Conservation (phyloP, 2,113 vertebrate genomes). For the Ornithorhynchus anatinus region DNA sequence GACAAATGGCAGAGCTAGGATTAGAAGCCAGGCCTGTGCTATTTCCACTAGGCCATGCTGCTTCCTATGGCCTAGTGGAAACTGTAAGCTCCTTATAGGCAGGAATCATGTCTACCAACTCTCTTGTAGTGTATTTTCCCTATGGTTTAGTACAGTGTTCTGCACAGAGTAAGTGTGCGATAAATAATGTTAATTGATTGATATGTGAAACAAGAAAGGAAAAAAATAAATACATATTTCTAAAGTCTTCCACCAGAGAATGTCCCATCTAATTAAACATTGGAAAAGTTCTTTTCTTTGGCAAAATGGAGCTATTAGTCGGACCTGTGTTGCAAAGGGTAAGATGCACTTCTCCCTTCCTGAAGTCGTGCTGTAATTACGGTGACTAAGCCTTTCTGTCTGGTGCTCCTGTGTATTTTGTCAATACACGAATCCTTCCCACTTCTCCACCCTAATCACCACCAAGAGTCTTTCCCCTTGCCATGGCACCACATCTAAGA, state of each 20-base stretch:
- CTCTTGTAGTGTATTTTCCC: too few species aligned
- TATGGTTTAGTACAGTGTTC: too few species aligned
- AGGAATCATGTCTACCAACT: too few species aligned
- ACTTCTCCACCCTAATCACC: neutral
- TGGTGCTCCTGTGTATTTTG: constrained; percentile 1
- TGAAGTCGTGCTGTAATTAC: neutral
- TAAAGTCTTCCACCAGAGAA: neutral
- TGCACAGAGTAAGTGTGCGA: too few species aligned
- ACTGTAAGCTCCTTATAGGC: too few species aligned
- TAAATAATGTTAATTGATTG: constrained; percentile 6
- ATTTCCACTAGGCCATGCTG: too few species aligned
- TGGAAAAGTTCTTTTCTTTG: neutral
- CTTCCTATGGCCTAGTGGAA: too few species aligned
- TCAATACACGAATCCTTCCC: too few species aligned
- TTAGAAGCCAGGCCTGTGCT: too few species aligned
- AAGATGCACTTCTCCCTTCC: neutral
- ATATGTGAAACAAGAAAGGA: neutral
- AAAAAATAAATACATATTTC: neutral
- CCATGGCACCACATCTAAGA: too few species aligned
- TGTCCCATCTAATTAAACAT: neutral
- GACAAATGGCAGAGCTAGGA: too few species aligned
- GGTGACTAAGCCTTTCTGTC: neutral
- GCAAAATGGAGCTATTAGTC: neutral
- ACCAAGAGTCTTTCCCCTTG: neutral
- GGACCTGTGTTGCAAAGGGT: neutral